Base-by-base conservation (phyloP, 2,797 vertebrate species). In the Microchirus variegatus region DNA sequence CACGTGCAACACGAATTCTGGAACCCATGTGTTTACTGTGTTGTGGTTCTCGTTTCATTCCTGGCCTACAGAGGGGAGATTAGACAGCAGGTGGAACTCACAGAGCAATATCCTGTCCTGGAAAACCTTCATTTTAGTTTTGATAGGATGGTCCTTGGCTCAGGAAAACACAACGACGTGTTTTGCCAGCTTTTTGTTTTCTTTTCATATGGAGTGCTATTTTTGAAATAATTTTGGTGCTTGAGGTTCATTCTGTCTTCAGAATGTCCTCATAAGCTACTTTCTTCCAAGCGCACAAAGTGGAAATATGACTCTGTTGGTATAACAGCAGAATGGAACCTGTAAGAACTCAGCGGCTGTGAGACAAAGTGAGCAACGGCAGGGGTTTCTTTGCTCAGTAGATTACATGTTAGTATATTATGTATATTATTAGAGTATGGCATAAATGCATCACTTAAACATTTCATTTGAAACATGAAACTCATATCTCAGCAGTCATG, bases 131-230 rank as follows among this genome's bases (percentile, higher is more conserved):
- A 38, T 63, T 74, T 75, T 48, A 9, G 17, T 48, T 73, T 58
- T 59, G 43, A 70, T 14, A 36, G 46, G 31, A 65, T 62, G 0
- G 16, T 78, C 59, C 52, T 77, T 63, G 62, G 63, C 57, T 56
- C 51, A 9, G 63, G 41, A 51, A 77, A 74, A 72, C 63, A 50
- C 31, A 53, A 40, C 70, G 59, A 63, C 54, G 41, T 52, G 68
- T 53, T 58, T 65, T 40, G 61, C 64, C 59, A 72, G 68, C 49
- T 48, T 61, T 75, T 80, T 77, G 41, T 81, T 87, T 78, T 75
- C 69, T 66, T 77, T 80, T 80, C 52, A 76, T 72, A 73, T 49
- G 40, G 44, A 69, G 61, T 22, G 64, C 48, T 66, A 42, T 52
- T 73, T 73, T 49, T 67, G 57, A 64, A 72, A 81, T 59, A 1